Conservation (phyloP, 2,113 vertebrate genomes). For the Blennius ocellaris region DNA sequence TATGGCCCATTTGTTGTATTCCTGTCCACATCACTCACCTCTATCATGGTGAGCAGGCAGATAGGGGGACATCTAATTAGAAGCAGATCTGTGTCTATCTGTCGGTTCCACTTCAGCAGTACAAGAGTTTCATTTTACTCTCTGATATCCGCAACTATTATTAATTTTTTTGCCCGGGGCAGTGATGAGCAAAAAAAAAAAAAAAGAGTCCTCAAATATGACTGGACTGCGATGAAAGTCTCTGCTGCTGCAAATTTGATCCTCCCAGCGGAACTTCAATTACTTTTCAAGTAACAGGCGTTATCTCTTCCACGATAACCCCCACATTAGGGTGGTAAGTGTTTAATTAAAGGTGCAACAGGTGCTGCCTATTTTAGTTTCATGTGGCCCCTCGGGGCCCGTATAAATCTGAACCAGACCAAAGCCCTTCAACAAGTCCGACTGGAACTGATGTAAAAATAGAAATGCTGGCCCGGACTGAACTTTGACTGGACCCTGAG, state of each 20-base stretch:
- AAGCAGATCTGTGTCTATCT: background rate
- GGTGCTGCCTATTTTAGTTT: conserved; percentile 35
- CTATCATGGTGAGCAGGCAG: conserved; percentile 9
- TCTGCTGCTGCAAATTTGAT: conserved; percentile 4
- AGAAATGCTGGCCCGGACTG: background rate
- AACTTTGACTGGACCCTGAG: background rate
- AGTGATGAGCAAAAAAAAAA: background rate
- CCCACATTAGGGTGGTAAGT: background rate
- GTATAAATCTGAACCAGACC: conserved; percentile 15
- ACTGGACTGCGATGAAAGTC: conserved; percentile 32
- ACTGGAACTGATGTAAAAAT: conserved; percentile 26
- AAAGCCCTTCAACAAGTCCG: conserved; percentile 8
- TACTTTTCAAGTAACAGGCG: conserved; percentile 11
- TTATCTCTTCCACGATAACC: conserved; percentile 1
- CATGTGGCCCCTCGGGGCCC: background rate
- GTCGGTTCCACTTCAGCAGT: conserved; percentile 5
- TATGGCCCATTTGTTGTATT: background rate
- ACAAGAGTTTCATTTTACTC: conserved; percentile 24
- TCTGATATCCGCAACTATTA: conserved; percentile 23
- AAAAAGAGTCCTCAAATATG: conserved; percentile 6
- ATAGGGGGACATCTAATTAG: conserved; percentile 28
- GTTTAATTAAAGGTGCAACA: conserved; percentile 24
- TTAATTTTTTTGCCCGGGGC: conserved; percentile 34
- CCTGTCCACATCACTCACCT: background rate
- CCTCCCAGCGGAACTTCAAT: conserved; percentile 22